Conservation (phyloP, 2,797 vertebrate genomes). For the Sebastes minor region DNA sequence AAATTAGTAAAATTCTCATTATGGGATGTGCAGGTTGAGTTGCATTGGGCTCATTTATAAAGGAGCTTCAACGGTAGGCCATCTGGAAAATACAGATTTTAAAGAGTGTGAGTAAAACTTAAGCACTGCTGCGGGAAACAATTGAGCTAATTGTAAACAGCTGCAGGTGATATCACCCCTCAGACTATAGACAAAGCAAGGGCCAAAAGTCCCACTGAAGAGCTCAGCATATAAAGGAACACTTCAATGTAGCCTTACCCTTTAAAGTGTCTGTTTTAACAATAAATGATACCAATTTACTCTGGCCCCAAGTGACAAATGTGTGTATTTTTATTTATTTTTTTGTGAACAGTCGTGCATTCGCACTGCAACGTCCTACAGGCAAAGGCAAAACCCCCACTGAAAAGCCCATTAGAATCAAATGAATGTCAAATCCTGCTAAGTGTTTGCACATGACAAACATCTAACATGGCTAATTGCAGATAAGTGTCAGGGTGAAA, state of each 20-base stretch:
- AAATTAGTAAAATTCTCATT: slow-evolving; percentile 22
- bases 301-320: slow-evolving; percentile 37
- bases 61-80: slow-evolving; percentile 41
- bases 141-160: slow-evolving; percentile 72
- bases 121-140: slow-evolving; percentile 51
- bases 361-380: slow-evolving; percentile 41
- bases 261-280: slow-evolving; percentile 45
- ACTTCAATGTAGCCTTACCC: slow-evolving; percentile 5
- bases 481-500: slow-evolving; percentile 58
- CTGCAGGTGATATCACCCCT: slow-evolving; percentile 72
- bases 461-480: slow-evolving; percentile 61
- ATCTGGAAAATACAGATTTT: slow-evolving; percentile 65
- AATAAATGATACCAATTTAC: slow-evolving; percentile 52
- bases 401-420: slow-evolving; percentile 65
- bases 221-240: slow-evolving; percentile 27
- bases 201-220: slow-evolving; percentile 35
- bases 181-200: slow-evolving; percentile 38
- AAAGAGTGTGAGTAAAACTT: slow-evolving; percentile 62
- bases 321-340: slow-evolving; percentile 1
- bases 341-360: slow-evolving; percentile 41
- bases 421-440: slow-evolving; percentile 61
- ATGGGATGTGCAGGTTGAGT: slow-evolving; percentile 22
- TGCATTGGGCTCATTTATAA: slow-evolving; percentile 2
- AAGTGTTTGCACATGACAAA: slow-evolving; percentile 69
- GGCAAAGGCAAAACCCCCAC: slow-evolving; percentile 42